These are phyloP conservation scores for Lagria hirta DNA, from an alignment of 2,888 invertebrate genomes.

Conservation along the genomic window DNA sequence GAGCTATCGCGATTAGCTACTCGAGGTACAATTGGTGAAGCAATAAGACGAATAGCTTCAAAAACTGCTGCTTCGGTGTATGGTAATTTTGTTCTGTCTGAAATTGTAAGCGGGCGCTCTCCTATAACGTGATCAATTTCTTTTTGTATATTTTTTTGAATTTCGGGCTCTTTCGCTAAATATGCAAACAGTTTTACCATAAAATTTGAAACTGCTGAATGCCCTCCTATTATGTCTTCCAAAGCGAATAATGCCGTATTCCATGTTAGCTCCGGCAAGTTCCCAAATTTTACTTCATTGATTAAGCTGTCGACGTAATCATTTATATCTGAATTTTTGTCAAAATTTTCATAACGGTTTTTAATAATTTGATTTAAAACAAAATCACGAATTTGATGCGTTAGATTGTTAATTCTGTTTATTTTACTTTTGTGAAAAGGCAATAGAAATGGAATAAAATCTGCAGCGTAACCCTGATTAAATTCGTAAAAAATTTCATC, in stretches of 20 bases:
- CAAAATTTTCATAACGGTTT: constrained; percentile 50
- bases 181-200: constrained; percentile 62
- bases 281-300: constrained; percentile 55
- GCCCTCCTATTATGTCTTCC: constrained; percentile 59
- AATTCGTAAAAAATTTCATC: constrained; percentile 69
- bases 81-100: constrained; percentile 58
- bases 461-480: constrained; percentile 67
- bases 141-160: constrained; percentile 58
- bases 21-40: constrained; percentile 70
- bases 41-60: constrained; percentile 64
- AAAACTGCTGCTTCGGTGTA: constrained; percentile 64
- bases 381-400: constrained; percentile 59
- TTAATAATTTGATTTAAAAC: constrained; percentile 57
- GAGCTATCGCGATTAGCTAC: constrained; percentile 65
- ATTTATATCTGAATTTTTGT: constrained; percentile 43
- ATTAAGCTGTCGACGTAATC: constrained; percentile 64
- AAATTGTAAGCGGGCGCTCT: constrained; percentile 41
- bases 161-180: constrained; percentile 57
- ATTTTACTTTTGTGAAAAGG: constrained; percentile 59
- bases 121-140: constrained; percentile 57
- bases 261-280: constrained; percentile 55
- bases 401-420: constrained; percentile 56
- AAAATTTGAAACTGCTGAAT: constrained; percentile 66
- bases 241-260: constrained; percentile 58
- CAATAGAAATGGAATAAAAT: constrained; percentile 65